Conservation (phyloP, 2,797 vertebrate species). For the Meriones psammophilus region DNA sequence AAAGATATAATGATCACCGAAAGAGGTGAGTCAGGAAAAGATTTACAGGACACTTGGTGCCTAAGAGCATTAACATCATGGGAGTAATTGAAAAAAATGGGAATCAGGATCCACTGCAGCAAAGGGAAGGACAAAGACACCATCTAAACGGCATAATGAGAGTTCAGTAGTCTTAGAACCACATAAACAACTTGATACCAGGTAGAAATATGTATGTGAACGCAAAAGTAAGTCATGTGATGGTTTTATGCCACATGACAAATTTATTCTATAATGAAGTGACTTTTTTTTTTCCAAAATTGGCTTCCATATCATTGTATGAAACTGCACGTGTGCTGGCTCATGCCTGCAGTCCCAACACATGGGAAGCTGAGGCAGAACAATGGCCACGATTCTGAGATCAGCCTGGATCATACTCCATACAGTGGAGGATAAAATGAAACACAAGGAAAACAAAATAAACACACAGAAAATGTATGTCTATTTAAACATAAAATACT, state of each 20-base stretch:
- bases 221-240: constrained; percentile 47
- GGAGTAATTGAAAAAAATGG: constrained; percentile 53
- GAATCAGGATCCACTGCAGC: not conserved
- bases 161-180: constrained; percentile 55
- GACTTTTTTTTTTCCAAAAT: constrained; percentile 9
- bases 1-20: constrained; percentile 76
- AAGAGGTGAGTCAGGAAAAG: constrained; percentile 69
- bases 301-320: not conserved
- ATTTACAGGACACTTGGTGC: constrained; percentile 75
- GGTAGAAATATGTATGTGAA: constrained; percentile 63
- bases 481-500: not conserved
- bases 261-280: constrained; percentile 31
- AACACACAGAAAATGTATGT: not conserved
- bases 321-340: not conserved
- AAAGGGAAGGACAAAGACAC: constrained; percentile 58
- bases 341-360: too few species aligned
- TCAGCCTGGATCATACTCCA: not conserved
- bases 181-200: constrained; percentile 62
- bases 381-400: not conserved
- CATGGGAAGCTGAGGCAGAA: not conserved
- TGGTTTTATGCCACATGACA: constrained; percentile 38
- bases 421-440: not conserved
- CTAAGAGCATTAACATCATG: constrained; percentile 69
- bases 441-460: not conserved
- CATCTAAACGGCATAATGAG: constrained; percentile 53